These are phyloP conservation scores for Troides oblongomaculatus DNA, from an alignment of 2,888 invertebrate species.

Conservation along the genomic window DNA sequence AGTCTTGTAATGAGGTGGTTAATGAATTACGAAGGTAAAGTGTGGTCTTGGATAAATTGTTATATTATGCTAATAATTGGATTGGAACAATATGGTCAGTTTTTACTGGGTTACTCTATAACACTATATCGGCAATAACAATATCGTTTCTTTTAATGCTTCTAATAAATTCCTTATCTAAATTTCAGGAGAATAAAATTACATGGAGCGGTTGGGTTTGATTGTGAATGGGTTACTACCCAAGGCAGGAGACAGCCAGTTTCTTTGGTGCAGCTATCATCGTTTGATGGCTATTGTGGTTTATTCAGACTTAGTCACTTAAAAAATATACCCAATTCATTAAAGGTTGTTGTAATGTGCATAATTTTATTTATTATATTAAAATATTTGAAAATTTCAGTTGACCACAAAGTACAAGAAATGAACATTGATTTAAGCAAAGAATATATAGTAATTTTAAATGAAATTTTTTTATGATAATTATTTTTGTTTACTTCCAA, in stretches of 20 bases:
- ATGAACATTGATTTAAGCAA: too few relatives aligned
- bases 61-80: not conserved
- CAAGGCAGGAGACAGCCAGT: conserved; percentile 81
- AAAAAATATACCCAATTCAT: conserved; percentile 79
- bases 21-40: conserved; percentile 52
- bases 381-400: too few relatives aligned
- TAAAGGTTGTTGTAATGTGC: conserved; percentile 69
- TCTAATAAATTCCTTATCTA: conserved; percentile 1
- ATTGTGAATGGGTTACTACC: conserved; percentile 89
- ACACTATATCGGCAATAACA: not conserved
- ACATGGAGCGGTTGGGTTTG: conserved; percentile 84
- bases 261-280: conserved; percentile 86
- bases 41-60: not conserved
- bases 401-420: too few relatives aligned
- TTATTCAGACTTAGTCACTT: conserved; percentile 83
- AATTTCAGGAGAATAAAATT: conserved; percentile 51
- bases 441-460: too few relatives aligned
- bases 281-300: conserved; percentile 84
- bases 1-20: conserved; percentile 53
- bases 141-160: not conserved
- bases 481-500: too few relatives aligned
- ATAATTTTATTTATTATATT: too few relatives aligned
- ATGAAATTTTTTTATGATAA: too few relatives aligned
- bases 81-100: not conserved
- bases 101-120: not conserved